Evolutionary conservation across 1,140 invertebrate species (phyloP).

Genomic region (Sitophilus oryzae): DNA sequence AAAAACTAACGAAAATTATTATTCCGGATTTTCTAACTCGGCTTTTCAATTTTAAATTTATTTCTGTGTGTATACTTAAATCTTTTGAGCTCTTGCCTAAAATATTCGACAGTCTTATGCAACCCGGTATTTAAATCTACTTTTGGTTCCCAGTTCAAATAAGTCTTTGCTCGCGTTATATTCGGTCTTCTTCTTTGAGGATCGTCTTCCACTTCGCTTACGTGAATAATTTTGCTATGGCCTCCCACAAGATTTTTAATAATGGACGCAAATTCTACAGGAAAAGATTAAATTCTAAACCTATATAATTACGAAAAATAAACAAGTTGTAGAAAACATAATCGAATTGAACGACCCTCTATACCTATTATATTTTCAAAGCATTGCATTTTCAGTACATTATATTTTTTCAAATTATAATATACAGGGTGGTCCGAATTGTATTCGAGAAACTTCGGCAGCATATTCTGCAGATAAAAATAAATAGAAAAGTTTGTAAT

Average conservation of each 20-base stretch:
- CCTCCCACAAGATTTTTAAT: conserved; percentile 85
- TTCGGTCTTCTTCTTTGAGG: conserved; percentile 91
- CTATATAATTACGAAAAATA: too few species aligned
- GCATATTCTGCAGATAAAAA: too few species aligned
- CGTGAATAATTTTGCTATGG: conserved; percentile 74
- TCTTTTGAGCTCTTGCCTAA: conserved; percentile 76
- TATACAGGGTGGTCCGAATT: too few species aligned
- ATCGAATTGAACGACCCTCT: too few species aligned
- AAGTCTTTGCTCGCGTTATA: conserved; percentile 79
- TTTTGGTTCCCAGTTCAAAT: conserved; percentile 92
- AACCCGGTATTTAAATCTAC: conserved; percentile 77
- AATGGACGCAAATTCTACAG: conserved; percentile 85
- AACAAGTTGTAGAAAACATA: too few species aligned
- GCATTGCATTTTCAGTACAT: too few species aligned
- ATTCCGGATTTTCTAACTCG: conserved; percentile 10
- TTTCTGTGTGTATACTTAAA: conserved; percentile 44
- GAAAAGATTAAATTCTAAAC: too few species aligned
- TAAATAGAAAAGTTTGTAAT: too few species aligned
- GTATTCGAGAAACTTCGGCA: too few species aligned
- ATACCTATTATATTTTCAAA: too few species aligned
- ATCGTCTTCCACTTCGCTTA: conserved; percentile 87
- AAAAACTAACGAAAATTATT: too few species aligned
- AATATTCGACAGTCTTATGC: conserved; percentile 85
- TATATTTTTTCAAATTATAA: too few species aligned
- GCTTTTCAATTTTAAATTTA: conserved; percentile 26